Evolutionary conservation across 2,113 vertebrate species (phyloP).

Genomic region (Gymnarchus niloticus): DNA sequence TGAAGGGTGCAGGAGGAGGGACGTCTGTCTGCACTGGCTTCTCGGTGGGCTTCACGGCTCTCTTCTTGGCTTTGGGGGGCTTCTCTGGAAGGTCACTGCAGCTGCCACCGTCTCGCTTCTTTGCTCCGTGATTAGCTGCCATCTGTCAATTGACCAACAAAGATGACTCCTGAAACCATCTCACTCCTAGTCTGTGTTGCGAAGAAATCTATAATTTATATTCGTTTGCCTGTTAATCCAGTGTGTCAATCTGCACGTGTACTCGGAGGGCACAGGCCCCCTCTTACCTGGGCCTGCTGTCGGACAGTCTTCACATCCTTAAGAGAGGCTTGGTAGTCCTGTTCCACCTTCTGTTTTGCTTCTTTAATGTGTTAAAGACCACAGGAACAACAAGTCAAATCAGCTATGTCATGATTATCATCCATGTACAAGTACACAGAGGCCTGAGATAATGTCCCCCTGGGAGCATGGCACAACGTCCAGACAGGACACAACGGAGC

Average conservation of each 20-base stretch:
- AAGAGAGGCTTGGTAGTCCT: constrained; percentile 52
- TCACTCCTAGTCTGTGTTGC: background rate
- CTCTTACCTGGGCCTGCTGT: constrained; percentile 76
- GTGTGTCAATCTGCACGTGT: background rate
- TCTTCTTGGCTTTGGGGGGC: constrained; percentile 68
- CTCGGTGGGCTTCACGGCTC: constrained; percentile 61
- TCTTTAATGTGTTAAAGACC: constrained; percentile 38
- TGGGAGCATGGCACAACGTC: too few relatives aligned
- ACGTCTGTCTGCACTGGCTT: constrained; percentile 46
- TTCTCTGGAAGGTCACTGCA: constrained; percentile 54
- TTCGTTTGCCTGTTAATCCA: too few relatives aligned
- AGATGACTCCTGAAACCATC: background rate
- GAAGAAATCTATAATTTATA: background rate
- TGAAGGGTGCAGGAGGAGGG: constrained; percentile 56
- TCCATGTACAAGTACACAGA: background rate
- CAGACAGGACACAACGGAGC: too few relatives aligned
- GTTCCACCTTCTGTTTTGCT: constrained; percentile 59
- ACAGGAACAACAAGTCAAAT: background rate
- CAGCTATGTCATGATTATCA: background rate
- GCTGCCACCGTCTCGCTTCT: constrained; percentile 67
- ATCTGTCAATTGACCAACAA: background rate
- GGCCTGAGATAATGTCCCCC: too few relatives aligned
- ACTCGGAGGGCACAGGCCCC: background rate
- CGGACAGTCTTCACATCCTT: constrained; percentile 68
- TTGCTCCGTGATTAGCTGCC: constrained; percentile 63